Evolutionary conservation across 1,140 invertebrate genomes (phyloP).

Genomic region (Drosophila nigromelanica): DNA sequence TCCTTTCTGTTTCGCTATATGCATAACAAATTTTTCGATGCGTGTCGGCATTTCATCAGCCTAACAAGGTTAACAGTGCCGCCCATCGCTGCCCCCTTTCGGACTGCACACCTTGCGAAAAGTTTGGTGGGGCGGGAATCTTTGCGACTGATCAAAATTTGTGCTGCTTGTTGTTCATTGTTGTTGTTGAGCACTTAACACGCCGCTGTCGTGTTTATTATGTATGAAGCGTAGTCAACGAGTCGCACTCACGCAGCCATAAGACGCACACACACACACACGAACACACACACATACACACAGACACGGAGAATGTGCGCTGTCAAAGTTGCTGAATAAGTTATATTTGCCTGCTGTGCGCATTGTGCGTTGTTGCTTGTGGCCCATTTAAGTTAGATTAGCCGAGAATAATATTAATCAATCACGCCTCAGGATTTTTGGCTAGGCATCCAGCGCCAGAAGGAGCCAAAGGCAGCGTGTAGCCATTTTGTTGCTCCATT

Average conservation of each 20-base stretch:
- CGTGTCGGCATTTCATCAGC: constrained; percentile 49
- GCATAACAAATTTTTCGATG: constrained; percentile 50
- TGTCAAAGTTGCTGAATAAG: constrained; percentile 76
- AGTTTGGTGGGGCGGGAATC: constrained; percentile 7
- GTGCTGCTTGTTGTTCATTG: constrained; percentile 17
- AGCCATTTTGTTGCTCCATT: constrained; percentile 80
- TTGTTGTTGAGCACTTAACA: constrained; percentile 70
- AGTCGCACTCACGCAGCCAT: constrained; percentile 55
- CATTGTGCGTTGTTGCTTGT: constrained; percentile 43
- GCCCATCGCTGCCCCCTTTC: background rate
- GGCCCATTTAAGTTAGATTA: constrained; percentile 82
- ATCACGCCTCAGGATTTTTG: constrained; percentile 78
- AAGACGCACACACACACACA: constrained; percentile 54
- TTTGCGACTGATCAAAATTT: constrained; percentile 49
- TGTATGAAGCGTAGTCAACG: constrained; percentile 81
- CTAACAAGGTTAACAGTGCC: constrained; percentile 49
- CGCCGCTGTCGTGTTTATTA: constrained; percentile 72
- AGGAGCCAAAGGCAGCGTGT: constrained; percentile 4
- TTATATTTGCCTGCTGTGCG: constrained; percentile 49
- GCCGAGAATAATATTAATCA: constrained; percentile 83
- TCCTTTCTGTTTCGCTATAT: constrained; percentile 19
- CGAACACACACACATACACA: constrained; percentile 27
- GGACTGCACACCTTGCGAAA: background rate
- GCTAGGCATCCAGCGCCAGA: constrained; percentile 21
- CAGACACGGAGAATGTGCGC: background rate